These are phyloP conservation scores for Anser brachyrhynchus DNA, from an alignment of 2,113 vertebrate genomes.

Conservation along the genomic window DNA sequence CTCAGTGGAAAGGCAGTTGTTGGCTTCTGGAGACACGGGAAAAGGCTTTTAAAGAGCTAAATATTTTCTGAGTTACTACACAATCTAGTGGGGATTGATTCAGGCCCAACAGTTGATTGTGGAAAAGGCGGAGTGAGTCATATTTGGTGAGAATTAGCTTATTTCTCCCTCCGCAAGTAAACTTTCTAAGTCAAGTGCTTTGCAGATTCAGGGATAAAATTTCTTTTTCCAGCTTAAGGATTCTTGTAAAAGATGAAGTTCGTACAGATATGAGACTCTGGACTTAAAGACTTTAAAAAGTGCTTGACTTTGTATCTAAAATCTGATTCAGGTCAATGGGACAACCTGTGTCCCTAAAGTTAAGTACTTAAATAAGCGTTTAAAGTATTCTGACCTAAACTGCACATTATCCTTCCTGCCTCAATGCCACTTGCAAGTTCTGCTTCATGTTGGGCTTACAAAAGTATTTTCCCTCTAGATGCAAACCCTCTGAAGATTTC, in stretches of 20 bases:
- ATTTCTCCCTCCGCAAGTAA: background rate
- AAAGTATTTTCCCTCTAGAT: conserved; percentile 74
- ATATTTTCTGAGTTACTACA: conserved; percentile 5
- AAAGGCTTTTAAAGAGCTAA: background rate
- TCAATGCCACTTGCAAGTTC: background rate
- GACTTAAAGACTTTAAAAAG: background rate
- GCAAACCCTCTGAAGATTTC: conserved; percentile 85
- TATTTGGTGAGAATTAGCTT: conserved; percentile 10
- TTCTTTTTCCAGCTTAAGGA: background rate
- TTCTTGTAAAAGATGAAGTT: background rate
- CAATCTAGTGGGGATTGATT: background rate
- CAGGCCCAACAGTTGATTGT: background rate
- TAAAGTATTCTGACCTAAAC: background rate
- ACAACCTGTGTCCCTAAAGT: background rate
- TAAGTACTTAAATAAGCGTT: background rate
- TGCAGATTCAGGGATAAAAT: background rate
- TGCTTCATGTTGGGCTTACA: background rate
- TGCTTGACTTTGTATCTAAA: background rate
- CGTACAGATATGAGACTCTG: background rate
- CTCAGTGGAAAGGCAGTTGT: background rate
- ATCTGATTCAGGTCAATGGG: background rate
- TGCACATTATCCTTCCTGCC: background rate
- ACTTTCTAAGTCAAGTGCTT: background rate
- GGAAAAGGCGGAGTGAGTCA: conserved; percentile 8
- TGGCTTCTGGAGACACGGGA: background rate